Evolutionary conservation across 2,888 invertebrate species (phyloP), one percentile per base, ranked within the genome.

Genomic region (Ophion costatus): DNA sequence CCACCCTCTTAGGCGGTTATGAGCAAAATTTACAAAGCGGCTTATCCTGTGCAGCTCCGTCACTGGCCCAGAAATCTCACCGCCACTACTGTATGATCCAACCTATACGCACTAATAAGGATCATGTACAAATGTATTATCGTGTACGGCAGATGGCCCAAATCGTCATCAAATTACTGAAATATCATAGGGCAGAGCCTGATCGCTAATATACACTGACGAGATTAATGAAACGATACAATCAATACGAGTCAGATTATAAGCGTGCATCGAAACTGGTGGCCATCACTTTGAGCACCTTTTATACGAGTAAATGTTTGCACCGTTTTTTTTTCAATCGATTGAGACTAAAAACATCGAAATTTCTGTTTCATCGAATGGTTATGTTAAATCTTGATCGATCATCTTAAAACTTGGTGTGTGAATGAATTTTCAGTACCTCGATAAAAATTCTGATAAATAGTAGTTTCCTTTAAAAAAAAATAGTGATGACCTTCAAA

Each of bases 1-100:
- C 87, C 88, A 89, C 90, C 89, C 90, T 89, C 89, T 89, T 88
- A 87, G 88, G 85, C 87, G 84, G 88, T 78, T 82, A 84, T 87
- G 86, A 87, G 88, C 87, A 76, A 89, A 20, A 59, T 85, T 85
- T 82, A 87, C 88, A 89, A 89, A 89, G 88, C 89, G 87, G 89
- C 89, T 89, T 89, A 88, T 82, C 86, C 86, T 29, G 42, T 24
- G 82, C 86, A 85, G 88, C 84, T 88, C 86, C 83, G 89, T 87
- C 86, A 87, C 88, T 85, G 88, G 87, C 70, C 75, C 78, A 42
- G 87, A 89, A 86, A 87, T 88, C 88, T 88, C 89, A 42, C 11
- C 69, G 56, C 38, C 45, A 57, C 45, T 24, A 45, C 33, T 24
- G n/a, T 22, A 22, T 45, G 20, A n/a, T 59, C 42, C 22, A 11